A percentile compares a stretch with the other conserved stretches of the same genome.
phyloP scores from a whole-genome alignment of 2,888 invertebrate genomes.

The Athripsodes cinereus region DNA sequence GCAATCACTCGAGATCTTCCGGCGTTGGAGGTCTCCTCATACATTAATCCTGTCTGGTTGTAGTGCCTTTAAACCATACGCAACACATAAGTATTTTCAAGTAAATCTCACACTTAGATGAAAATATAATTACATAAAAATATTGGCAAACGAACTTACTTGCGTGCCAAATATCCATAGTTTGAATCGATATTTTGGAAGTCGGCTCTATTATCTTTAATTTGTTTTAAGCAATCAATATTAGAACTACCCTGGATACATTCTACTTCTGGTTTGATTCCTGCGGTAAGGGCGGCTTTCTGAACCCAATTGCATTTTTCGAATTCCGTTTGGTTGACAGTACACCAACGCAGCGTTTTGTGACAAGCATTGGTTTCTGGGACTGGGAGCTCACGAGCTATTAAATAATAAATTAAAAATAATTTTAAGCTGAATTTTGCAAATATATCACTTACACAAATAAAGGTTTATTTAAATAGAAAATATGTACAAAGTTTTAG shows the following conservation, averaged over 20 bases:
- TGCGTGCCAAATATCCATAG: conserved; percentile 56
- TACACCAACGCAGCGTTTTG: conserved; percentile 55
- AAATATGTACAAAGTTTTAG: background rate
- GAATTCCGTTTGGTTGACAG: conserved; percentile 46
- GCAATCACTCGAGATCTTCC: conserved; percentile 50
- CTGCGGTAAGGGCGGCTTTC: conserved; percentile 48
- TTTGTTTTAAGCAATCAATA: conserved; percentile 51
- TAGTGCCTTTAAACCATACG: conserved; percentile 43
- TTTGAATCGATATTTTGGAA: conserved; percentile 57
- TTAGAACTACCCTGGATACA: conserved; percentile 44
- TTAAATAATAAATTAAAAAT: background rate
- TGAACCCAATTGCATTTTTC: conserved; percentile 57
- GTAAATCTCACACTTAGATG: too few species aligned
- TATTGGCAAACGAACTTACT: conserved; percentile 38
- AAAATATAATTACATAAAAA: background rate
- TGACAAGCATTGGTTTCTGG: conserved; percentile 36
- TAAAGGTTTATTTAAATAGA: background rate
- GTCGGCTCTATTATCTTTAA: conserved; percentile 47
- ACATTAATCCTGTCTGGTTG: conserved; percentile 50
- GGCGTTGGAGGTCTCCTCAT: conserved; percentile 49
- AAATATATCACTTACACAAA: too few species aligned
- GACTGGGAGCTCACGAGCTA: conserved; percentile 37
- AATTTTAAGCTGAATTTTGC: background rate
- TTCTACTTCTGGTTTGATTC: conserved; percentile 53
- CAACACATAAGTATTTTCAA: too few species aligned